phyloP scores from a whole-genome alignment of 2,888 invertebrate species.

The Nemotelus pantherinus region DNA sequence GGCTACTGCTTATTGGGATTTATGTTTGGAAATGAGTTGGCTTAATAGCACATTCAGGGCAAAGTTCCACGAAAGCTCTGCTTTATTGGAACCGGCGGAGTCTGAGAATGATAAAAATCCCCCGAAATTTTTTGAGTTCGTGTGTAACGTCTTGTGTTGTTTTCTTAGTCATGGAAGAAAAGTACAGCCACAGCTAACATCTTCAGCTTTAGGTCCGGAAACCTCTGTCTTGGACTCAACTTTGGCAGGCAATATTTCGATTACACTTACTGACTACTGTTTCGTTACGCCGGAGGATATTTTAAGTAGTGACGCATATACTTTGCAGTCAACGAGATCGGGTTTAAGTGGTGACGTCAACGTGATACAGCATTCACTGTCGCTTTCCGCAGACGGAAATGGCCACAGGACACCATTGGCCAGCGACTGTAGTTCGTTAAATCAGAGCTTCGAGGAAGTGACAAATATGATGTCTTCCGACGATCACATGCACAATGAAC shows the following conservation, averaged over 20 bases:
- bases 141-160: constrained; percentile 57
- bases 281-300: constrained; percentile 13
- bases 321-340: not conserved
- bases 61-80: constrained; percentile 57
- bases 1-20: constrained; percentile 61
- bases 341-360: not conserved
- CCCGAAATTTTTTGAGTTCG: constrained; percentile 43
- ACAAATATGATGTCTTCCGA: constrained; percentile 24
- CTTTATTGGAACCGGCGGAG: not conserved
- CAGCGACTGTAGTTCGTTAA: constrained; percentile 21
- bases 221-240: not conserved
- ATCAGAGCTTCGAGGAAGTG: constrained; percentile 44
- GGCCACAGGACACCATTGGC: constrained; percentile 12
- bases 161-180: constrained; percentile 55
- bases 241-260: not conserved
- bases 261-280: constrained; percentile 27
- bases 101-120: constrained; percentile 17
- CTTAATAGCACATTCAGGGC: constrained; percentile 60
- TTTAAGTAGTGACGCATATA: not conserved
- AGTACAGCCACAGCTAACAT: not conserved
- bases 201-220: not conserved
- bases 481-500: constrained; percentile 35
- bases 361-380: not conserved
- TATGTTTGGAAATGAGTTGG: constrained; percentile 61
- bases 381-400: not conserved